phyloP scores from a whole-genome alignment of 2,888 invertebrate species.

The Leptopterna dolabrata region DNA sequence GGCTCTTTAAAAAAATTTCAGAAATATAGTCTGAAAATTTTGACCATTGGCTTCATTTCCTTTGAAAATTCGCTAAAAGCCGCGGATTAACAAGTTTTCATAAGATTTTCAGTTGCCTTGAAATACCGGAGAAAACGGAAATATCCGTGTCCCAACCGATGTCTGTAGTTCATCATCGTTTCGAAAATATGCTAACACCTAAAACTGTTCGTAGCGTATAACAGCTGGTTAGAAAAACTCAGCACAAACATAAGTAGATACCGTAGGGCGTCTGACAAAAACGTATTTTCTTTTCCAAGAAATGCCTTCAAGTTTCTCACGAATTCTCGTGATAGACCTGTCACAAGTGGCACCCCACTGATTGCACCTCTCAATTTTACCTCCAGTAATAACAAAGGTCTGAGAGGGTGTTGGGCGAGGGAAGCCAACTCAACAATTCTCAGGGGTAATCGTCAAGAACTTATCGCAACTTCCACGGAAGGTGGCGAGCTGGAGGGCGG shows the following conservation, averaged over 20 bases:
- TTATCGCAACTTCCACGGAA: background rate
- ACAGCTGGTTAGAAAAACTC: too few relatives aligned
- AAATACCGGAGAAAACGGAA: too few relatives aligned
- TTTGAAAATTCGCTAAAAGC: too few relatives aligned
- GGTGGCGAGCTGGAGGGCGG: background rate
- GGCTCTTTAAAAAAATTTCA: too few relatives aligned
- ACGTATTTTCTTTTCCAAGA: background rate
- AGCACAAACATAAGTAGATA: background rate
- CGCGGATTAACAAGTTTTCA: too few relatives aligned
- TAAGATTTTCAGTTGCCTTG: too few relatives aligned
- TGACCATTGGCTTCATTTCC: too few relatives aligned
- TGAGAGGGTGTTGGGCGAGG: background rate
- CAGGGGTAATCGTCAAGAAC: background rate
- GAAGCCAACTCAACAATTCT: background rate
- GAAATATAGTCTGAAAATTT: background rate
- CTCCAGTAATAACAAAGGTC: background rate
- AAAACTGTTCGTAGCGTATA: too few relatives aligned
- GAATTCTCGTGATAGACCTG: slow-evolving; percentile 2
- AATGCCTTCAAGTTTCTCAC: background rate
- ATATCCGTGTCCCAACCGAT: too few relatives aligned
- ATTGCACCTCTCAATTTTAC: background rate
- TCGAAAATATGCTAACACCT: too few relatives aligned
- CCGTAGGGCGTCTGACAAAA: background rate
- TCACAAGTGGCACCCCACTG: background rate
- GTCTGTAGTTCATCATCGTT: too few relatives aligned